Evolutionary conservation across 2,113 vertebrate genomes (phyloP).

Genomic region (Albula glossodonta): DNA sequence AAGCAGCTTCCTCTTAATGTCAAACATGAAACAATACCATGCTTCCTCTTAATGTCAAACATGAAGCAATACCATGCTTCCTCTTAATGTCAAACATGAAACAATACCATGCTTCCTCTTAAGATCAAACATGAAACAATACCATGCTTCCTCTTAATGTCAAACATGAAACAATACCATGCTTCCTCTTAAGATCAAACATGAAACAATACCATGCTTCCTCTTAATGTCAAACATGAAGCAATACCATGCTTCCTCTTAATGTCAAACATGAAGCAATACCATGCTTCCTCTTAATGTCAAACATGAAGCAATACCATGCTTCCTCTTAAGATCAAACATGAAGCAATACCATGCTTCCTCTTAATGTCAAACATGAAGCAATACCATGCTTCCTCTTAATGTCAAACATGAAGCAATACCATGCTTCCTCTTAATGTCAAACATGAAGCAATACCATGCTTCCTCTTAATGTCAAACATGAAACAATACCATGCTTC

Average conservation of each 20-base stretch:
- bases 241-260: too few relatives aligned
- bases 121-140: too few relatives aligned
- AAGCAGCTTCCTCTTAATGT: constrained; percentile 10
- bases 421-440: neutral
- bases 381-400: constrained; percentile 8
- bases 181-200: constrained; percentile 46
- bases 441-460: too few relatives aligned
- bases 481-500: neutral
- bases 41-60: too few relatives aligned
- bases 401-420: constrained; percentile 43
- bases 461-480: too few relatives aligned
- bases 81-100: constrained; percentile 46
- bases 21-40: too few relatives aligned
- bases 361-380: too few relatives aligned
- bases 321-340: neutral
- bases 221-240: too few relatives aligned
- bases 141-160: too few relatives aligned
- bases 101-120: neutral
- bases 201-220: neutral
- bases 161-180: too few relatives aligned
- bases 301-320: constrained; percentile 19
- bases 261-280: too few relatives aligned
- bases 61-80: neutral
- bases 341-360: too few relatives aligned
- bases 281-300: constrained; percentile 40